phyloP scores from a whole-genome alignment of 37 sponge, comb jelly and placozoan species.

The Hexactinellida sp. region DNA sequence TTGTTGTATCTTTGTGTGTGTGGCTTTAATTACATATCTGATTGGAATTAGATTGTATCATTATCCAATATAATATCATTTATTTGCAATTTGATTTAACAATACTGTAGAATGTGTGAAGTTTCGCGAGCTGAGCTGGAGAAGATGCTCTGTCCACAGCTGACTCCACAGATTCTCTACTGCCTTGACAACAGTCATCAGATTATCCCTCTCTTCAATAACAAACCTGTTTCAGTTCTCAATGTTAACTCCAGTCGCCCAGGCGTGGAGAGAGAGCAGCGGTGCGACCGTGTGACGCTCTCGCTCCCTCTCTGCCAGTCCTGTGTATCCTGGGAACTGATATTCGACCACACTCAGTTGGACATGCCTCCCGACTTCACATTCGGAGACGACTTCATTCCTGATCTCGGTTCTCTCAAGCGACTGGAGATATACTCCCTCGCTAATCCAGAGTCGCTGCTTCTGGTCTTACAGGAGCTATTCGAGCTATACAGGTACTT shows the following conservation, averaged over 20 bases:
- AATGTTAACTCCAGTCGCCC: neutral
- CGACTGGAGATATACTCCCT: neutral
- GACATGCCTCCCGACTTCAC: neutral
- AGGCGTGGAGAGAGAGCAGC: neutral
- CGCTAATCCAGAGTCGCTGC: neutral
- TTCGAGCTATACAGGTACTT: neutral
- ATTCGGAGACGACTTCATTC: neutral
- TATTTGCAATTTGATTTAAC: neutral
- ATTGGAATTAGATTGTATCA: no score
- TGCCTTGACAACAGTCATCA: neutral
- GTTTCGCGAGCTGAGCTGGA: neutral
- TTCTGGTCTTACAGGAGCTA: neutral
- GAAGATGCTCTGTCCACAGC: neutral
- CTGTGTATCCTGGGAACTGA: slow-evolving; percentile 3
- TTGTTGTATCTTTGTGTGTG: no score
- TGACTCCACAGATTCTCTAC: neutral
- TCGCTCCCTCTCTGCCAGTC: slow-evolving; percentile 2
- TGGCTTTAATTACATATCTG: no score
- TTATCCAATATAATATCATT: no score
- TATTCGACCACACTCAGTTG: neutral
- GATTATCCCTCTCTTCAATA: neutral
- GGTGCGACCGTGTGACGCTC: neutral
- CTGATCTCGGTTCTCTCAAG: neutral
- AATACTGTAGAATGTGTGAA: neutral
- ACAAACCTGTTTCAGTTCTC: neutral